Conservation (phyloP, 2,888 invertebrate genomes). For the Cataglyphis cursor region DNA sequence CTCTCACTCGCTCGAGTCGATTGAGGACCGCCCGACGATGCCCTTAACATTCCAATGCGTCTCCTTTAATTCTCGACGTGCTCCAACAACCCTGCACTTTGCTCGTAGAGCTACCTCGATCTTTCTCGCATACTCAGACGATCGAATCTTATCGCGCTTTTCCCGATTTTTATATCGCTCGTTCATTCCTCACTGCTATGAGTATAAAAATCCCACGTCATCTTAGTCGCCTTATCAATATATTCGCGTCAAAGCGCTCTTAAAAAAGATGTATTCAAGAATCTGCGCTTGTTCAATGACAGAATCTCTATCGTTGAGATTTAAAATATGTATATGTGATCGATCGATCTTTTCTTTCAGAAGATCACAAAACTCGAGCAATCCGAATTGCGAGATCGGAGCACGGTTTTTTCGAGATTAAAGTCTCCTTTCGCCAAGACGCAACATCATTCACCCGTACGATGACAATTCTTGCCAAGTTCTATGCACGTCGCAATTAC, state of each 20-base stretch:
- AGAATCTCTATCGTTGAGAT: background rate
- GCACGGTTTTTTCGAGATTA: background rate
- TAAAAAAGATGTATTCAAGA: background rate
- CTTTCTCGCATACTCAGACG: background rate
- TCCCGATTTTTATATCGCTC: background rate
- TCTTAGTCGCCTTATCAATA: background rate
- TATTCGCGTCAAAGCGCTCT: background rate
- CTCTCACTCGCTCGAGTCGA: background rate
- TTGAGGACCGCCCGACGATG: slow-evolving; percentile 7
- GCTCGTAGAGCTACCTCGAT: slow-evolving; percentile 18
- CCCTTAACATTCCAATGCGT: slow-evolving; percentile 14
- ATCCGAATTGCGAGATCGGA: background rate
- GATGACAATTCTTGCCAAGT: slow-evolving; percentile 16
- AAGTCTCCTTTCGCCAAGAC: background rate
- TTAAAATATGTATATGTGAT: background rate
- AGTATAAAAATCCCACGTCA: background rate
- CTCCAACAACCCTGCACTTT: background rate
- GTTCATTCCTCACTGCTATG: background rate
- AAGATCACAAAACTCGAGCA: background rate
- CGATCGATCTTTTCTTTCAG: background rate
- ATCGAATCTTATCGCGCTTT: background rate
- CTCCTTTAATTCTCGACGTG: slow-evolving; percentile 46
- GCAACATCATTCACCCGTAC: background rate
- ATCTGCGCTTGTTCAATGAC: background rate
- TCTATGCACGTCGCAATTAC: background rate